A percentile compares a stretch with the other conserved stretches of the same genome.
These are phyloP conservation scores for Cydia fagiglandana DNA, from an alignment of 1,140 invertebrate species.

Conservation along the genomic window DNA sequence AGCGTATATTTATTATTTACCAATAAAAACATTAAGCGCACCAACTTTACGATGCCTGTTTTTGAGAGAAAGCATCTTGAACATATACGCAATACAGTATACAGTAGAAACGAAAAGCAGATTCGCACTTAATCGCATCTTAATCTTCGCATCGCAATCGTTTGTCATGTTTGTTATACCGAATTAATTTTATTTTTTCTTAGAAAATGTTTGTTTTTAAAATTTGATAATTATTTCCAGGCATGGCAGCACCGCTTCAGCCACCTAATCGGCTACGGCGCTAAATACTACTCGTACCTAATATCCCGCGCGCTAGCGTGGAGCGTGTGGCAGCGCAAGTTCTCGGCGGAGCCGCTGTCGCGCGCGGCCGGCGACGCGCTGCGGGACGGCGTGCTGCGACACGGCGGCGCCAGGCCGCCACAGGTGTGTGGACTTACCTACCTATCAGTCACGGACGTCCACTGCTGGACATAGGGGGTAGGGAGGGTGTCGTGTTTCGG, in stretches of 20 bases:
- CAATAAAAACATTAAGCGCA: too few relatives aligned
- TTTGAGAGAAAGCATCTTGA: too few relatives aligned
- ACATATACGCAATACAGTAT: too few relatives aligned
- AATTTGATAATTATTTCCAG: conserved; percentile 55
- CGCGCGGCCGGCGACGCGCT: conserved; percentile 88
- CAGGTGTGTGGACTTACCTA: conserved; percentile 40
- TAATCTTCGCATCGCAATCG: too few relatives aligned
- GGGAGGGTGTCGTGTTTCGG: too few relatives aligned
- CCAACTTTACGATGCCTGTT: too few relatives aligned
- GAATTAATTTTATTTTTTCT: too few relatives aligned
- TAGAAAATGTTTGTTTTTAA: not conserved
- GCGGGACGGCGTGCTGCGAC: conserved; percentile 86
- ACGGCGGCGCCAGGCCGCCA: conserved; percentile 92
- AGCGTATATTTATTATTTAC: too few relatives aligned
- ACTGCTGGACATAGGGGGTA: too few relatives aligned
- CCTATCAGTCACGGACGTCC: not conserved
- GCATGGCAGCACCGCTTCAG: conserved; percentile 98
- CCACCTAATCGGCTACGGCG: conserved; percentile 98
- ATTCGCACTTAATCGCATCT: too few relatives aligned
- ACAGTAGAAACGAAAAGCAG: too few relatives aligned
- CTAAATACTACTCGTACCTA: conserved; percentile 98
- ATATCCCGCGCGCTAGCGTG: conserved; percentile 96
- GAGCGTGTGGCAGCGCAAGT: conserved; percentile 95
- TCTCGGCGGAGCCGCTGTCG: conserved; percentile 90
- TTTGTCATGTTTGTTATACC: too few relatives aligned